These are phyloP conservation scores for Hystrix brachyura DNA, from an alignment of 2,113 vertebrate species.

Conservation along the genomic window DNA sequence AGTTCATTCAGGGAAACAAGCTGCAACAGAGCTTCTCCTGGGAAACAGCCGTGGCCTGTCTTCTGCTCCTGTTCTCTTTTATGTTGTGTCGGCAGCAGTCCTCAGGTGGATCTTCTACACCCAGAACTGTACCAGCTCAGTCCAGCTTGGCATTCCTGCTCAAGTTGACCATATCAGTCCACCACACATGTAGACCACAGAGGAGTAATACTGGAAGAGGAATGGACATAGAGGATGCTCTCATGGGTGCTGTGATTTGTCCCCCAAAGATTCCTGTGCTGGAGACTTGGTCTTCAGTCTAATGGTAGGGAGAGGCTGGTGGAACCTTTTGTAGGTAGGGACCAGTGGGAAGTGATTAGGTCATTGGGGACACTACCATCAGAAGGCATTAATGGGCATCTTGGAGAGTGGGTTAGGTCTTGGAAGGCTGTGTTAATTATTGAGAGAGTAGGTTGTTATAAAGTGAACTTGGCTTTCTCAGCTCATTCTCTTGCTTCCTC, in stretches of 20 bases:
- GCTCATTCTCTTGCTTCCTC: neutral
- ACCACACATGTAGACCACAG: neutral
- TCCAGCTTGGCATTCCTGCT: too few relatives aligned
- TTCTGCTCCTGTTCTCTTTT: too few relatives aligned
- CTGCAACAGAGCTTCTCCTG: too few relatives aligned
- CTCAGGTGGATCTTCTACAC: too few relatives aligned
- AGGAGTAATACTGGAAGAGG: neutral
- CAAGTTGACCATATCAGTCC: too few relatives aligned
- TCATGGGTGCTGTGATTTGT: neutral
- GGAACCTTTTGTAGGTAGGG: neutral
- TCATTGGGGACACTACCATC: neutral
- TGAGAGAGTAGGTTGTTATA: neutral
- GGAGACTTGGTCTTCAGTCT: neutral
- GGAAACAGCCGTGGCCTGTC: too few relatives aligned
- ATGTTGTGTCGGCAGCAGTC: too few relatives aligned
- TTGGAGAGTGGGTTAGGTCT: too few relatives aligned
- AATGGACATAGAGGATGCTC: neutral
- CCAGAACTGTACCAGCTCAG: too few relatives aligned
- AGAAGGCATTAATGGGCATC: neutral
- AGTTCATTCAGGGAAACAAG: too few relatives aligned
- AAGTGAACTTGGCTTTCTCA: neutral
- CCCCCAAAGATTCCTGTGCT: neutral
- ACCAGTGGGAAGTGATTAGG: neutral
- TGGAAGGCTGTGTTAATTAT: neutral
- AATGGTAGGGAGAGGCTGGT: neutral